Conservation (phyloP, 2,888 invertebrate species). For the Anagyrus pseudococci region DNA sequence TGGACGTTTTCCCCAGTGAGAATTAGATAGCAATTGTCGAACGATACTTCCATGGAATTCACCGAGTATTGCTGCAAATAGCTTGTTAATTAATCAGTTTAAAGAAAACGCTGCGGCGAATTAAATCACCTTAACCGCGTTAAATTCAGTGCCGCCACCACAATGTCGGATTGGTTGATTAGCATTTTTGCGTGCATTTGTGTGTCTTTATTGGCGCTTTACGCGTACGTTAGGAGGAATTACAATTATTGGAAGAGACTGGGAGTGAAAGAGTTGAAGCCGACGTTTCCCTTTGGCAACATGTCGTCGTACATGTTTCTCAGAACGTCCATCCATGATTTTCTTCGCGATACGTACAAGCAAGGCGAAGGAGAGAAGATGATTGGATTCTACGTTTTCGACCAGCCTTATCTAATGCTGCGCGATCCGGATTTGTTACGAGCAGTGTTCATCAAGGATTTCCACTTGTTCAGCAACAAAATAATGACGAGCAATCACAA, state of each 20-base stretch:
- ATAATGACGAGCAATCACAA: slow-evolving; percentile 49
- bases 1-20: too few relatives aligned
- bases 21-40: too few relatives aligned
- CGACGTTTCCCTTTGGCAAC: slow-evolving; percentile 61
- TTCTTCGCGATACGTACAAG: slow-evolving; percentile 58
- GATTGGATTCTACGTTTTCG: slow-evolving; percentile 59
- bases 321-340: slow-evolving; percentile 52
- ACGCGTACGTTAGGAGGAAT: slow-evolving; percentile 49
- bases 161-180: too few relatives aligned
- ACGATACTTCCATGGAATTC: too few relatives aligned
- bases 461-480: slow-evolving; percentile 60
- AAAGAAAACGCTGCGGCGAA: too few relatives aligned
- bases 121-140: too few relatives aligned
- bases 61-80: too few relatives aligned
- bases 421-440: slow-evolving; percentile 63
- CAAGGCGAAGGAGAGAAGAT: slow-evolving; percentile 50
- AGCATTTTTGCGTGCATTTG: not conserved
- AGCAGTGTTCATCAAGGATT: slow-evolving; percentile 62
- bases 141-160: too few relatives aligned
- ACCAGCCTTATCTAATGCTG: slow-evolving; percentile 60
- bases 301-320: slow-evolving; percentile 53
- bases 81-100: too few relatives aligned
- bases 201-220: slow-evolving; percentile 24
- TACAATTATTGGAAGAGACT: slow-evolving; percentile 56
- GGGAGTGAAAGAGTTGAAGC: slow-evolving; percentile 55